Evolutionary conservation across 2,888 invertebrate genomes (phyloP).

Genomic region (Blera fallax): DNA sequence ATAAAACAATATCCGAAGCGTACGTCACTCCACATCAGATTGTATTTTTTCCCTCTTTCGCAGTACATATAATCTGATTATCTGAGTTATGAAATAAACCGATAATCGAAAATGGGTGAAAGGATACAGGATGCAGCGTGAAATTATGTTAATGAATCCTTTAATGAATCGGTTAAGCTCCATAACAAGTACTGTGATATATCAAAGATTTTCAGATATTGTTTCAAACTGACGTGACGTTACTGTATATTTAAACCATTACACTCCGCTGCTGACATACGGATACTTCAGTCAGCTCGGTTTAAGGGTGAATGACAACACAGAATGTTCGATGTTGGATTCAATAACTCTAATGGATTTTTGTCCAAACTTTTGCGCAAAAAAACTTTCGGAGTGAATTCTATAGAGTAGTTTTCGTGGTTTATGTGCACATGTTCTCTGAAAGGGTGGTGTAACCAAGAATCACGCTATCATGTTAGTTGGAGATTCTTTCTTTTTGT

Average conservation of each 20-base stretch:
- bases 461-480: constrained; percentile 49
- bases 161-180: constrained; percentile 47
- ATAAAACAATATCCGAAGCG: constrained; percentile 26
- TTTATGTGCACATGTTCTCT: constrained; percentile 45
- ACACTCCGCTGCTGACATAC: constrained; percentile 24
- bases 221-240: constrained; percentile 27
- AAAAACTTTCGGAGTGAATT: constrained; percentile 31
- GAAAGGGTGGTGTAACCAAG: constrained; percentile 33
- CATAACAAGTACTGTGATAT: constrained; percentile 6
- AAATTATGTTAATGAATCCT: constrained; percentile 70
- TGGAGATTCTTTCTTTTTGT: background rate
- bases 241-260: background rate
- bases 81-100: constrained; percentile 63
- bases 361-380: constrained; percentile 54
- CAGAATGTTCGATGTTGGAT: constrained; percentile 47
- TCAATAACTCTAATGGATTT: constrained; percentile 71
- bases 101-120: constrained; percentile 65
- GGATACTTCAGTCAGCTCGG: constrained; percentile 38
- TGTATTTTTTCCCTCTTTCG: constrained; percentile 7
- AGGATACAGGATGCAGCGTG: constrained; percentile 38
- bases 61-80: constrained; percentile 64
- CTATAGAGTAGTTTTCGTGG: constrained; percentile 50
- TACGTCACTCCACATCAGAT: constrained; percentile 46
- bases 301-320: constrained; percentile 44
- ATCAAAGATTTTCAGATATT: constrained; percentile 8